Evolutionary conservation across 2,797 vertebrate genomes (phyloP).

Genomic region (Lepus oiostolus): DNA sequence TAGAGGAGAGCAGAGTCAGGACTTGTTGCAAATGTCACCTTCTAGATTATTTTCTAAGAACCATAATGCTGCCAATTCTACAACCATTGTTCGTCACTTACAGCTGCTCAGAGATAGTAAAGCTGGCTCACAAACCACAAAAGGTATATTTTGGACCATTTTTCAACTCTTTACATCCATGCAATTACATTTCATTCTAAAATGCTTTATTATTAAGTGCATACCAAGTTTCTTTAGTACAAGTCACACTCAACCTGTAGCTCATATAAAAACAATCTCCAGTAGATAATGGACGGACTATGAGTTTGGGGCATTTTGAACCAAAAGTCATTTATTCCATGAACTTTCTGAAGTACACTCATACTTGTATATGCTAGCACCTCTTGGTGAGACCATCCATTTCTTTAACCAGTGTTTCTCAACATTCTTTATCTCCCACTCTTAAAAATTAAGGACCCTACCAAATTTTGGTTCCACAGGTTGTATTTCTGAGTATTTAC

Average conservation of each 20-base stretch:
- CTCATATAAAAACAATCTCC: background rate
- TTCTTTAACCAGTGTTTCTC: slow-evolving; percentile 1
- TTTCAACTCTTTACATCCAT: background rate
- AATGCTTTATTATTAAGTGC: slow-evolving; percentile 1
- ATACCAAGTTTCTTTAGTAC: background rate
- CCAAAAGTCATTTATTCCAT: background rate
- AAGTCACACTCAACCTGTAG: slow-evolving; percentile 34
- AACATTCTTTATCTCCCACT: background rate
- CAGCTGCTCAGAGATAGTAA: background rate
- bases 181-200: slow-evolving; percentile 18
- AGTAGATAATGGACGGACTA: background rate
- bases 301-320: background rate
- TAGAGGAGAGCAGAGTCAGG: background rate
- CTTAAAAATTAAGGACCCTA: background rate
- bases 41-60: background rate
- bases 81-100: background rate
- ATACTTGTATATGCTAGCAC: background rate
- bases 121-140: background rate
- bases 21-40: background rate
- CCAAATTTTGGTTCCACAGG: background rate
- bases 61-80: background rate
- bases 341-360: no score
- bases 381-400: background rate
- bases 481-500: slow-evolving; percentile 25
- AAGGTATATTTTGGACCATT: background rate